phyloP scores from a whole-genome alignment of 2,113 vertebrate species.

The Salvelinus sp. region DNA sequence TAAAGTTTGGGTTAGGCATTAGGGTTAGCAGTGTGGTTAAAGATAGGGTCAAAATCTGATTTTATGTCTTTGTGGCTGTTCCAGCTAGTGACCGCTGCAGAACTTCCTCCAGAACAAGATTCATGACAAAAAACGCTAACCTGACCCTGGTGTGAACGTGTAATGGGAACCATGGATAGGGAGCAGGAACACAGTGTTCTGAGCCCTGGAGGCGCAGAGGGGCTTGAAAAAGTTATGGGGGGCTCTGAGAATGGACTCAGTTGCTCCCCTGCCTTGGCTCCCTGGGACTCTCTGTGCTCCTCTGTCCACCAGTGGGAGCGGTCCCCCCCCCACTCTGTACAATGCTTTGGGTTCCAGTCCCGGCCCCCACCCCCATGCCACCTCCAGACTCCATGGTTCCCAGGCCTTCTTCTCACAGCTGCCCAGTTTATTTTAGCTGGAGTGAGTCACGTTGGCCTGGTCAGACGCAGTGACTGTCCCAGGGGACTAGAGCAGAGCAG shows the following conservation, averaged over 20 bases:
- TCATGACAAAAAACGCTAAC: too few species aligned
- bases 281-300: conserved; percentile 39
- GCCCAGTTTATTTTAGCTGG: conserved; percentile 76
- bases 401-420: conserved; percentile 82
- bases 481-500: conserved; percentile 54
- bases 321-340: conserved; percentile 33
- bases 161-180: conserved; percentile 55
- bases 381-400: conserved; percentile 72
- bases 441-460: conserved; percentile 73
- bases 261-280: conserved; percentile 36
- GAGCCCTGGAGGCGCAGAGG: conserved; percentile 29
- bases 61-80: too few species aligned
- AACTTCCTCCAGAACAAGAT: too few species aligned
- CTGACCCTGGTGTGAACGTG: not conserved
- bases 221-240: conserved; percentile 18
- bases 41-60: too few species aligned
- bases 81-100: too few species aligned
- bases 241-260: conserved; percentile 44
- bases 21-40: too few species aligned
- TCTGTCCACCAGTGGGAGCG: conserved; percentile 43
- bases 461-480: conserved; percentile 68
- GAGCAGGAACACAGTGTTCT: conserved; percentile 54
- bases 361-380: conserved; percentile 31
- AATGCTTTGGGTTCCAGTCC: conserved; percentile 29
- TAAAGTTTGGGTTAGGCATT: too few species aligned